Evolutionary conservation across 1,140 invertebrate species (phyloP).

Genomic region (Argopecten irradians): DNA sequence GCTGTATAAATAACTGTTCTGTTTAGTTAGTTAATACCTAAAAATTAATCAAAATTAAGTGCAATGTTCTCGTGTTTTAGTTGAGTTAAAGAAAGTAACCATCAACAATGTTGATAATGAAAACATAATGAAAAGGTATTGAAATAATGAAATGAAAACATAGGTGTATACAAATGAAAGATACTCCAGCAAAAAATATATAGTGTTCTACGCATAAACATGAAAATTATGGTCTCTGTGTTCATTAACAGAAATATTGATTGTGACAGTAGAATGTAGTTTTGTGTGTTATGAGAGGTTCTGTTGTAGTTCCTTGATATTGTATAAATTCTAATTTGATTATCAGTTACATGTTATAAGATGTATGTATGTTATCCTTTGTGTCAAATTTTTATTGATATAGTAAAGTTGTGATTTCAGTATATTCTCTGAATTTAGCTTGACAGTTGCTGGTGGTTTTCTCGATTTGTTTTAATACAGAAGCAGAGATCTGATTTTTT

Average conservation of each 20-base stretch:
- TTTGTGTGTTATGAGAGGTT: neutral
- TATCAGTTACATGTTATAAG: conserved; percentile 5
- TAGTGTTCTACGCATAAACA: neutral
- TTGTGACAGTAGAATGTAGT: neutral
- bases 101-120: neutral
- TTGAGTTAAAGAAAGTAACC: neutral
- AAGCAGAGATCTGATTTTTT: conserved; percentile 22
- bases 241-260: neutral
- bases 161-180: too few relatives aligned
- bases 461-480: neutral
- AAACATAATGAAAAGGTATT: neutral
- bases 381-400: conserved; percentile 13
- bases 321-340: neutral
- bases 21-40: too few relatives aligned
- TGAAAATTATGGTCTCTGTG: neutral
- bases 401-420: neutral
- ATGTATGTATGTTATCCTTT: neutral
- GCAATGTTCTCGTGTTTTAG: neutral
- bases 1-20: too few relatives aligned
- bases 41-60: too few relatives aligned
- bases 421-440: conserved; percentile 22
- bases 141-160: neutral
- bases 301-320: neutral
- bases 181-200: too few relatives aligned
- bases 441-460: conserved; percentile 14